Conservation (phyloP, 2,113 vertebrate species). For the Prinia subflava region DNA sequence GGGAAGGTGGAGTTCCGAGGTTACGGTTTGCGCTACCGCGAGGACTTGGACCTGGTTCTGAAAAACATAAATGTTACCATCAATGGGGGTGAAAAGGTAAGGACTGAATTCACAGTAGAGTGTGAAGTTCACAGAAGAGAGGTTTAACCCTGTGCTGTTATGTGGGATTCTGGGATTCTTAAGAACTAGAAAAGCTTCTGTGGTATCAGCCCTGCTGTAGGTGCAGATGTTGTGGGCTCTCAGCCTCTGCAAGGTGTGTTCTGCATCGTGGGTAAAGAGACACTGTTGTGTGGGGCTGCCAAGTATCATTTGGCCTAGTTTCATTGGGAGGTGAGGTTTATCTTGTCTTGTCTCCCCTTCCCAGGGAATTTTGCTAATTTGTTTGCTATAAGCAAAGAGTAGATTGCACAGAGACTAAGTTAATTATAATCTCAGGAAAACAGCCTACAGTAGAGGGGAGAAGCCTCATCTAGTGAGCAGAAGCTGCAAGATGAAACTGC, state of each 20-base stretch:
- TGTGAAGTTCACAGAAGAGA: background rate
- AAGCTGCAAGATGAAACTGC: background rate
- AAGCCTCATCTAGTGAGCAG: background rate
- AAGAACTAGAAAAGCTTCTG: background rate
- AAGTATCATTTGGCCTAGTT: background rate
- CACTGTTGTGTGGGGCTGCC: background rate
- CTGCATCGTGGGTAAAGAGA: background rate
- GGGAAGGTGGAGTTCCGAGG: constrained; percentile 84
- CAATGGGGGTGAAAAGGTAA: constrained; percentile 88
- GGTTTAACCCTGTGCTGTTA: background rate
- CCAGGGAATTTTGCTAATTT: background rate
- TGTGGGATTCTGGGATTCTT: background rate
- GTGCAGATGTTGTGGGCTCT: background rate
- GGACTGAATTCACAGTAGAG: background rate
- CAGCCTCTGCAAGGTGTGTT: background rate
- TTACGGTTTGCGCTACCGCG: constrained; percentile 85
- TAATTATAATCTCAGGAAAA: background rate
- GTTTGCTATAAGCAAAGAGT: background rate
- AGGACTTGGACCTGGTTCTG: constrained; percentile 88
- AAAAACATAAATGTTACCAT: constrained; percentile 83
- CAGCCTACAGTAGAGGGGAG: background rate
- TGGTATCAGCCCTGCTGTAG: background rate
- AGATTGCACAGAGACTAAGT: background rate
- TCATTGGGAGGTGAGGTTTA: background rate
- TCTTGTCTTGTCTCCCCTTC: background rate